These are phyloP conservation scores for Solenopsis fugax DNA, from an alignment of 1,140 invertebrate genomes.

Conservation along the genomic window DNA sequence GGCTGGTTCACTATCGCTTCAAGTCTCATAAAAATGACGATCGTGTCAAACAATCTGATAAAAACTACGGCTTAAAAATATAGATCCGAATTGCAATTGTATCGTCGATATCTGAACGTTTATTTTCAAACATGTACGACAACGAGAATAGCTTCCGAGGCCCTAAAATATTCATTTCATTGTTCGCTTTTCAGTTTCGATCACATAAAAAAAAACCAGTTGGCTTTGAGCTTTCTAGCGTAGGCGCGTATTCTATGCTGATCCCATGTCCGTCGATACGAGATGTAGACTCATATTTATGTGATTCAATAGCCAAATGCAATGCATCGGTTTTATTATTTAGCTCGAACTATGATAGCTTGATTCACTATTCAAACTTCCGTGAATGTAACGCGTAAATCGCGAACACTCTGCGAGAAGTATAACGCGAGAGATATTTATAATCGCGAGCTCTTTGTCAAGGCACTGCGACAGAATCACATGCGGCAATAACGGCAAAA, in stretches of 20 bases:
- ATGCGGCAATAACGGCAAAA: slow-evolving; percentile 61
- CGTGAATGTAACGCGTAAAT: slow-evolving; percentile 56
- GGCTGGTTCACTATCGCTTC: background rate
- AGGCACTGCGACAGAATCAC: slow-evolving; percentile 40
- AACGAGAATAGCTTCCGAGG: background rate
- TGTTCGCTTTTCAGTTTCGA: slow-evolving; percentile 20
- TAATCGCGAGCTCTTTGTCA: slow-evolving; percentile 31
- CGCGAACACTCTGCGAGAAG: background rate
- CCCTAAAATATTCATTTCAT: slow-evolving; percentile 10
- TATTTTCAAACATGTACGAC: background rate
- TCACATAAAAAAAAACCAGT: slow-evolving; percentile 57
- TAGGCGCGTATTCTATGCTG: background rate
- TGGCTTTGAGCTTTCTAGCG: background rate
- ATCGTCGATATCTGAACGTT: background rate
- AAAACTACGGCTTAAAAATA: too few species aligned
- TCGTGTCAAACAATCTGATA: background rate
- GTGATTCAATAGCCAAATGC: slow-evolving; percentile 11
- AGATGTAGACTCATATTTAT: slow-evolving; percentile 42
- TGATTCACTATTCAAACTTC: slow-evolving; percentile 59
- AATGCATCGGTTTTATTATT: slow-evolving; percentile 60
- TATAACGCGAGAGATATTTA: slow-evolving; percentile 53
- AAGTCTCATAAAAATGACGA: background rate
- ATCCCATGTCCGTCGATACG: background rate
- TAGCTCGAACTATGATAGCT: slow-evolving; percentile 23
- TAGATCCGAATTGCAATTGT: background rate